Evolutionary conservation across 2,888 invertebrate species (phyloP).

Genomic region (Lucinisca nassula): DNA sequence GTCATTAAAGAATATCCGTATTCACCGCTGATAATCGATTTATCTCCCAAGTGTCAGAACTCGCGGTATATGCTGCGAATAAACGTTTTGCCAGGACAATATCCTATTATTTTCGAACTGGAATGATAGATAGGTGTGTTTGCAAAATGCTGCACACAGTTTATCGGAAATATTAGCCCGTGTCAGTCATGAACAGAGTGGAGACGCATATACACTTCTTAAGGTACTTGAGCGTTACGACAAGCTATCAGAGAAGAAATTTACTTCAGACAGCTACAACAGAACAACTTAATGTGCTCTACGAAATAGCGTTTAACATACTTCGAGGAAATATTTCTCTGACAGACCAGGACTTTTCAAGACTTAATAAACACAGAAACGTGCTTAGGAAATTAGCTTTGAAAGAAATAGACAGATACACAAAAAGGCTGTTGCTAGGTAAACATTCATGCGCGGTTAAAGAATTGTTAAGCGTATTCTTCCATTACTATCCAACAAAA

Average conservation of each 20-base stretch:
- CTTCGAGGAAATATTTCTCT: conserved; percentile 1
- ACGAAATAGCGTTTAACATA: neutral
- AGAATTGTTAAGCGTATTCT: neutral
- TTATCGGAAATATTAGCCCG: too few relatives aligned
- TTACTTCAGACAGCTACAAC: neutral
- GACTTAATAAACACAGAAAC: conserved; percentile 8
- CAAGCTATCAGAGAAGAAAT: neutral
- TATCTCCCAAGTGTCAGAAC: neutral
- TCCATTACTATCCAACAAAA: neutral
- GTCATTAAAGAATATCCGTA: conserved; percentile 5
- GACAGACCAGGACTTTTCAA: conserved; percentile 3
- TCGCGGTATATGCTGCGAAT: conserved; percentile 1
- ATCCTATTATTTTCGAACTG: conserved; percentile 11
- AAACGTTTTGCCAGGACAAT: conserved; percentile 18
- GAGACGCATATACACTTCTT: neutral
- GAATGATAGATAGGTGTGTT: neutral
- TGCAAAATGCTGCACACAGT: neutral
- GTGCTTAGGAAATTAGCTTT: conserved; percentile 2
- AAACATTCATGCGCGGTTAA: conserved; percentile 4
- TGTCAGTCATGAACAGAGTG: neutral
- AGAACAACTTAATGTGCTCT: conserved; percentile 5
- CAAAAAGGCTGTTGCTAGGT: neutral
- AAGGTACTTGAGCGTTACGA: conserved; percentile 1
- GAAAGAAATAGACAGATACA: conserved; percentile 6
- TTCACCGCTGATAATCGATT: conserved; percentile 7